phyloP scores from a whole-genome alignment of 2,797 vertebrate genomes.

The Syncerus caffer region DNA sequence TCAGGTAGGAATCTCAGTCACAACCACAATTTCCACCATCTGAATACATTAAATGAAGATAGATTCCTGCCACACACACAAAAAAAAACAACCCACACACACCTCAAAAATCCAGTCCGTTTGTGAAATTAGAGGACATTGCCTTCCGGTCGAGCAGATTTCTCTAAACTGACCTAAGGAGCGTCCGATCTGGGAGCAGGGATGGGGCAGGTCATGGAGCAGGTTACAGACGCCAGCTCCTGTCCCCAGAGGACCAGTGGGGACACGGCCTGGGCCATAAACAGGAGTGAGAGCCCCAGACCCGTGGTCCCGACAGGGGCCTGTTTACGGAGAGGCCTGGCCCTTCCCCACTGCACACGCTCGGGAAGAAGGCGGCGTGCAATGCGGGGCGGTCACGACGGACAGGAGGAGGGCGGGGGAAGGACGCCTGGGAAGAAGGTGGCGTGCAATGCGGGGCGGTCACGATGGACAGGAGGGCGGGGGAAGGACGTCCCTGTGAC shows the following conservation, averaged over 20 bases:
- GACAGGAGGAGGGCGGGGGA: not conserved
- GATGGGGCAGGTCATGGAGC: conserved; percentile 46
- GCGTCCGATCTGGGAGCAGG: conserved; percentile 28
- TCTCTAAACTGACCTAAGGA: not conserved
- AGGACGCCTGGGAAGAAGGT: not conserved
- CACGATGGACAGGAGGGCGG: not conserved
- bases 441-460: not conserved
- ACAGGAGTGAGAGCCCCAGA: conserved; percentile 33
- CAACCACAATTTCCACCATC: not conserved
- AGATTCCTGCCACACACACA: not conserved
- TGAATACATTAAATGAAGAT: not conserved
- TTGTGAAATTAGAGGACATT: not conserved
- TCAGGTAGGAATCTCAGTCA: not conserved
- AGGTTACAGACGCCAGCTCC: conserved; percentile 20
- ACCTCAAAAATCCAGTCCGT: not conserved
- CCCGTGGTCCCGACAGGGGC: conserved; percentile 46
- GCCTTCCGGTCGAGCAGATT: not conserved
- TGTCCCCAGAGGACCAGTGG: conserved; percentile 45
- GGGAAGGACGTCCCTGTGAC: conserved; percentile 27
- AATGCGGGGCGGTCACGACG: not conserved
- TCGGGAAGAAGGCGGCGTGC: not conserved
- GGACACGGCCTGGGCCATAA: conserved; percentile 59
- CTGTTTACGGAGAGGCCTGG: not conserved
- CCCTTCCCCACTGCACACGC: not conserved
- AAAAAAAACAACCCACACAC: too few species aligned